Conservation (phyloP, 2,888 invertebrate species). For the Vanessa cardui region DNA sequence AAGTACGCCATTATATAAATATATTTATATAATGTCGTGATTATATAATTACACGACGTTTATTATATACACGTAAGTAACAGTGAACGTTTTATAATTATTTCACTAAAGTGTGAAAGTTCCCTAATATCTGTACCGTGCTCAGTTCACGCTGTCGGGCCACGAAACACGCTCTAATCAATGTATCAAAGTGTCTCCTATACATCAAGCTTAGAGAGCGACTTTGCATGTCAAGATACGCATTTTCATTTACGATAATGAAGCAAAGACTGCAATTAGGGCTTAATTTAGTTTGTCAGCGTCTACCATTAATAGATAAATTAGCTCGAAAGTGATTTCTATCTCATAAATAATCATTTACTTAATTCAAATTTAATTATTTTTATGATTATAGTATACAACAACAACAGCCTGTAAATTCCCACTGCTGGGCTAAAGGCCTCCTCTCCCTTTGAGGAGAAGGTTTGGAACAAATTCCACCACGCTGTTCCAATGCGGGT, state of each 20-base stretch:
- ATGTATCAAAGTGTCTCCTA: conserved; percentile 53
- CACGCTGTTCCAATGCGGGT: too few species aligned
- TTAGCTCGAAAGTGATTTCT: background rate
- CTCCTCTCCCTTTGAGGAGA: too few species aligned
- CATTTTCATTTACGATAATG: conserved; percentile 36
- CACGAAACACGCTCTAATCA: conserved; percentile 60
- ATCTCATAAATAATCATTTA: too few species aligned
- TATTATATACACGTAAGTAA: background rate
- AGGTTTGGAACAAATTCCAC: too few species aligned
- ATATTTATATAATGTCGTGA: background rate
- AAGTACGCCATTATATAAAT: too few species aligned
- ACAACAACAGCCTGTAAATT: too few species aligned
- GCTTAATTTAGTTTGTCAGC: conserved; percentile 26
- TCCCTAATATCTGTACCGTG: conserved; percentile 34
- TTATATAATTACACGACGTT: background rate
- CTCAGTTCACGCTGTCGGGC: conserved; percentile 44
- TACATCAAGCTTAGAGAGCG: conserved; percentile 18
- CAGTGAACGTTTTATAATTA: background rate
- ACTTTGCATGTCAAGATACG: conserved; percentile 31
- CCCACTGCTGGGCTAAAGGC: too few species aligned
- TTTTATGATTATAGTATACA: too few species aligned
- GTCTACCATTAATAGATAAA: background rate
- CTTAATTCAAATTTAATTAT: too few species aligned
- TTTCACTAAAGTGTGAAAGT: conserved; percentile 6
- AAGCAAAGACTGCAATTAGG: conserved; percentile 30